Conservation (phyloP, 2,888 invertebrate genomes). For the Chirona hameri region DNA sequence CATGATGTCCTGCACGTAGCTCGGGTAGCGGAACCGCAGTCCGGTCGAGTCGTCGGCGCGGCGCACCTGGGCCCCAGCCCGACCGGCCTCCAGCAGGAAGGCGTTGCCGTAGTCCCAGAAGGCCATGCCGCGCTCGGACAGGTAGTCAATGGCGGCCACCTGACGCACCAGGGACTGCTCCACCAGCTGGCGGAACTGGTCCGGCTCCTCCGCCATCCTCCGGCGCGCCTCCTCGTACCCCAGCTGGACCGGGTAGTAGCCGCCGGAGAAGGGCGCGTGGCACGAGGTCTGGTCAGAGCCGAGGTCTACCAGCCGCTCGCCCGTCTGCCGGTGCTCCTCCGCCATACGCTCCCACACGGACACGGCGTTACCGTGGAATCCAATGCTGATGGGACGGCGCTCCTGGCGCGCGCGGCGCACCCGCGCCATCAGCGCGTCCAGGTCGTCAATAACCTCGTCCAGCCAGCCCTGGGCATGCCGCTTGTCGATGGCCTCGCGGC, state of each 20-base stretch:
- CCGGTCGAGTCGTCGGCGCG: conserved; percentile 42
- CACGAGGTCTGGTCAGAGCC: conserved; percentile 61
- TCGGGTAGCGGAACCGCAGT: conserved; percentile 52
- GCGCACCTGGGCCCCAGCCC: conserved; percentile 55
- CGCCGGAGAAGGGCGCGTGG: conserved; percentile 58
- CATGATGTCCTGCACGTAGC: conserved; percentile 62
- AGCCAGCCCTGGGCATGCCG: conserved; percentile 60
- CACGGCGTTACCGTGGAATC: conserved; percentile 33
- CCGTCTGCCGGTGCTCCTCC: conserved; percentile 50
- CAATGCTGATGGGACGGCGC: conserved; percentile 9
- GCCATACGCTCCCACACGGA: conserved; percentile 53
- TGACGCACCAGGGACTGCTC: conserved; percentile 56
- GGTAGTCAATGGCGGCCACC: conserved; percentile 54
- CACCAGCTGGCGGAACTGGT: conserved; percentile 53
- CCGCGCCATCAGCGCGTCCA: conserved; percentile 49
- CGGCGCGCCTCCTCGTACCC: conserved; percentile 50
- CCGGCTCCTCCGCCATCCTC: conserved; percentile 53
- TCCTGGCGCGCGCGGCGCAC: conserved; percentile 44
- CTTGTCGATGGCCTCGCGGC: conserved; percentile 53
- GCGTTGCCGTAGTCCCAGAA: conserved; percentile 65
- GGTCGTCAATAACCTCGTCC: conserved; percentile 49
- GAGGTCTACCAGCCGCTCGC: conserved; percentile 56
- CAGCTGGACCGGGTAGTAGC: conserved; percentile 57
- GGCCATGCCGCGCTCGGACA: conserved; percentile 50
- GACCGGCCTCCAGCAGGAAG: conserved; percentile 57